phyloP scores from a whole-genome alignment of 2,888 invertebrate genomes.

The Aleiodes testaceus region DNA sequence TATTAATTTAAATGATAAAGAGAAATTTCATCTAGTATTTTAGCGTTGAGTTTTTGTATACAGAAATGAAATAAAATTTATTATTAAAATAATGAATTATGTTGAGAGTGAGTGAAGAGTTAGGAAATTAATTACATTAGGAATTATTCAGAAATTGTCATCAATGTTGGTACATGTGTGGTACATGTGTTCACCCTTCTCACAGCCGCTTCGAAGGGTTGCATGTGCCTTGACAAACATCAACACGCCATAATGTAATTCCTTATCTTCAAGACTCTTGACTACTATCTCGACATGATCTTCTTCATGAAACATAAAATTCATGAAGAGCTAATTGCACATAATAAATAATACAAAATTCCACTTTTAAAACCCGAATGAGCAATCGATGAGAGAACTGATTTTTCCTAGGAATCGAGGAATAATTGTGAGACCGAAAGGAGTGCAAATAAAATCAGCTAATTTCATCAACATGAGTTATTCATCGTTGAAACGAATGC shows the following conservation, averaged over 20 bases:
- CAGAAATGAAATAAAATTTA: constrained; percentile 13
- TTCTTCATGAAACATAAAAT: constrained; percentile 55
- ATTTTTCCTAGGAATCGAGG: too few species aligned
- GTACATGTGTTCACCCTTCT: constrained; percentile 20
- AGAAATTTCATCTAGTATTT: too few species aligned
- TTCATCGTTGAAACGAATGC: constrained; percentile 2
- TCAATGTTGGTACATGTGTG: constrained; percentile 37
- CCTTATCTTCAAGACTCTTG: constrained; percentile 40
- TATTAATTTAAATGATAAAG: too few species aligned
- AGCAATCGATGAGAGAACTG: too few species aligned
- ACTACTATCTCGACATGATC: constrained; percentile 65
- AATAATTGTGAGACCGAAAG: not conserved
- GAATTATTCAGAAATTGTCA: constrained; percentile 27
- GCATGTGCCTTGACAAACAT: constrained; percentile 50
- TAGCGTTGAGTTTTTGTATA: constrained; percentile 5
- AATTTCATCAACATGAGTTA: not conserved
- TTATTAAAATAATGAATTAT: not conserved
- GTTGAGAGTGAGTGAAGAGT: not conserved
- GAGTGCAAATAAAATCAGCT: constrained; percentile 1
- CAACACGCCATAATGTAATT: constrained; percentile 45
- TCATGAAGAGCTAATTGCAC: constrained; percentile 66
- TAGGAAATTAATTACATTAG: not conserved
- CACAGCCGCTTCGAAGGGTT: constrained; percentile 36
- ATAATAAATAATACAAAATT: constrained; percentile 32
- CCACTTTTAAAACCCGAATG: too few species aligned